Percentiles rank a stretch among this genome's conserved stretches.
Conservation (phyloP, 2,113 vertebrate species). For the Pituophis catenifer region DNA sequence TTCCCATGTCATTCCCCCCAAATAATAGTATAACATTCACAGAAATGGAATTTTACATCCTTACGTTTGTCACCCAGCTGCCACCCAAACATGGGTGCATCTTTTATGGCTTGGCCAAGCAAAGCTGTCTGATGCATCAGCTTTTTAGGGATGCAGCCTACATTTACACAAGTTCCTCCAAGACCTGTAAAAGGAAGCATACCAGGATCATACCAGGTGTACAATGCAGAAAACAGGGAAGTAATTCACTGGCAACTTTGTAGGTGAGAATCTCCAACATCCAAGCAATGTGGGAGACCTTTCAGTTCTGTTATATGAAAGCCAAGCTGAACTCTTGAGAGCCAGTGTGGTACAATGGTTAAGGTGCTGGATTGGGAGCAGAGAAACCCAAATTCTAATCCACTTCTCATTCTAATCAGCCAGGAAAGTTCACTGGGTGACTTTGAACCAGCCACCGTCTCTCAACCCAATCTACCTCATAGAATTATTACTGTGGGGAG, state of each 20-base stretch:
- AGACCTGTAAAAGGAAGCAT: conserved; percentile 52
- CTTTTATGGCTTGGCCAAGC: conserved; percentile 75
- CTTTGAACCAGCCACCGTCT: not conserved
- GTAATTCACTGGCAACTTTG: not conserved
- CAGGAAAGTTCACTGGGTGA: not conserved
- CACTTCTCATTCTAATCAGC: not conserved
- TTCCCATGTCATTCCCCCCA: not conserved
- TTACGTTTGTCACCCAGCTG: conserved; percentile 70
- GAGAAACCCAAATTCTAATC: not conserved
- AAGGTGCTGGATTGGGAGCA: not conserved
- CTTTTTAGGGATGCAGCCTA: conserved; percentile 78
- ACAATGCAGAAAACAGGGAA: not conserved
- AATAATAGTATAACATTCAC: not conserved
- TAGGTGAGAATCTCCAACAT: not conserved
- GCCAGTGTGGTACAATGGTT: not conserved
- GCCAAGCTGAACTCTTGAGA: not conserved
- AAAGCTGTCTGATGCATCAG: conserved; percentile 81
- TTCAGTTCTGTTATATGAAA: not conserved
- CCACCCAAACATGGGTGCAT: conserved; percentile 79
- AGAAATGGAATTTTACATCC: not conserved
- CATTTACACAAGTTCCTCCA: conserved; percentile 78
- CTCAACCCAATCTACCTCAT: not conserved
- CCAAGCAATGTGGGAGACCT: not conserved
- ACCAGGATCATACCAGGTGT: not conserved
- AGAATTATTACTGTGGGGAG: not conserved